Conservation (phyloP, 2,113 vertebrate genomes). For the Melanotaenia duboulayi region DNA sequence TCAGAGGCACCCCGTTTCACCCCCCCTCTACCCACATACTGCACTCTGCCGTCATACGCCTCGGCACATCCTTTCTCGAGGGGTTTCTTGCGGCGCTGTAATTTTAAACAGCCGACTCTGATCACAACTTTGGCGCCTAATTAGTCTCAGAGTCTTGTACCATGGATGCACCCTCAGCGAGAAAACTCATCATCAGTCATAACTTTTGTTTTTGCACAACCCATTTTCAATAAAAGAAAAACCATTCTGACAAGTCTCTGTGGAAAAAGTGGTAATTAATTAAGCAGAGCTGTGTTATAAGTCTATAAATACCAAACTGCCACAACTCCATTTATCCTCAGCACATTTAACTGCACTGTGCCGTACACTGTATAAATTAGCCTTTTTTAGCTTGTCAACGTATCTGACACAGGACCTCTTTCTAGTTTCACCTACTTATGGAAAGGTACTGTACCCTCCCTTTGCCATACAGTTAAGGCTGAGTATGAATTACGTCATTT, state of each 20-base stretch:
- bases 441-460: not conserved
- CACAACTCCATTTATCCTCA: constrained; percentile 3
- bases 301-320: constrained; percentile 57
- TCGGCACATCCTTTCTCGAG: constrained; percentile 5
- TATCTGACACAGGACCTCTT: constrained; percentile 18
- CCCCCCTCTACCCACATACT: not conserved
- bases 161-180: constrained; percentile 47
- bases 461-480: constrained; percentile 10
- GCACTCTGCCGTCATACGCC: not conserved
- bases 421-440: constrained; percentile 10
- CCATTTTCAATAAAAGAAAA: constrained; percentile 70
- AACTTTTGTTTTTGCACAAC: constrained; percentile 69
- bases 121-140: constrained; percentile 56
- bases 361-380: constrained; percentile 22
- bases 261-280: constrained; percentile 63
- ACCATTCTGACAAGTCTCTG: constrained; percentile 44
- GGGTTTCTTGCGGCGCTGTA: not conserved
- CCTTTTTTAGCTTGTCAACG: constrained; percentile 40
- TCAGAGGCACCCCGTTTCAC: constrained; percentile 1
- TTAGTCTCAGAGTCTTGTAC: constrained; percentile 60
- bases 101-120: constrained; percentile 34
- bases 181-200: constrained; percentile 56
- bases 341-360: constrained; percentile 25
- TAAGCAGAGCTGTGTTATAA: constrained; percentile 33
- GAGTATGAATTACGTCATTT: not conserved